phyloP scores from a whole-genome alignment of 1,140 invertebrate genomes.

The Paraescarpia echinospica region DNA sequence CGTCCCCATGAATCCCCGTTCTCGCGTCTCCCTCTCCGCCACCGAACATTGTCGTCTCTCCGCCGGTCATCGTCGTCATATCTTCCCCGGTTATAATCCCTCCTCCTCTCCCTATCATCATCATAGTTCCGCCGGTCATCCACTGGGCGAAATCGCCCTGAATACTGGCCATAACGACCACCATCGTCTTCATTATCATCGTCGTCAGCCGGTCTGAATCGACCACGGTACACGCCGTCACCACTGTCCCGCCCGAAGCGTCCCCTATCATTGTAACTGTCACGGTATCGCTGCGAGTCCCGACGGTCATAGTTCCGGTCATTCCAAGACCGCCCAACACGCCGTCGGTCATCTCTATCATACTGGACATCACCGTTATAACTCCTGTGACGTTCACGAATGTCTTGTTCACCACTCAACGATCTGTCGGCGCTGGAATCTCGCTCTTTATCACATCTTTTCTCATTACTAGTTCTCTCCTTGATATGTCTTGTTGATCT shows the following conservation, averaged over 20 bases:
- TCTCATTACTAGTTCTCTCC: not conserved
- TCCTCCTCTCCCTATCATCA: conserved; percentile 19
- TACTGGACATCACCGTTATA: not conserved
- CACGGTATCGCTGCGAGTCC: not conserved
- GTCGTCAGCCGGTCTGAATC: not conserved
- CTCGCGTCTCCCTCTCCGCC: conserved; percentile 21
- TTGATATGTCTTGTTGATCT: not conserved
- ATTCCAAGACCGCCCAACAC: not conserved
- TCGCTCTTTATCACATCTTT: not conserved
- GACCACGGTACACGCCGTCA: not conserved
- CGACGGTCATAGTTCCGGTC: not conserved
- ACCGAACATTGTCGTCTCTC: conserved; percentile 22
- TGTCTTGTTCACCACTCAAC: not conserved
- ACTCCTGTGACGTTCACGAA: not conserved
- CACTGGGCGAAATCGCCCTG: not conserved
- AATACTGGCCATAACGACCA: not conserved
- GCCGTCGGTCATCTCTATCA: not conserved
- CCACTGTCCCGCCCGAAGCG: not conserved
- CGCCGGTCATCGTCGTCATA: conserved; percentile 8
- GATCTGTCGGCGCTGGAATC: not conserved
- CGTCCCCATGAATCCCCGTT: conserved; percentile 16
- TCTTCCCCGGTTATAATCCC: conserved; percentile 14
- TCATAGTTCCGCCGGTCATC: conserved; percentile 15
- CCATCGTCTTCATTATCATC: conserved; percentile 19
- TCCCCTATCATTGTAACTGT: not conserved